Evolutionary conservation across 2,113 vertebrate genomes (phyloP).

Genomic region (Oreochromis niloticus): DNA sequence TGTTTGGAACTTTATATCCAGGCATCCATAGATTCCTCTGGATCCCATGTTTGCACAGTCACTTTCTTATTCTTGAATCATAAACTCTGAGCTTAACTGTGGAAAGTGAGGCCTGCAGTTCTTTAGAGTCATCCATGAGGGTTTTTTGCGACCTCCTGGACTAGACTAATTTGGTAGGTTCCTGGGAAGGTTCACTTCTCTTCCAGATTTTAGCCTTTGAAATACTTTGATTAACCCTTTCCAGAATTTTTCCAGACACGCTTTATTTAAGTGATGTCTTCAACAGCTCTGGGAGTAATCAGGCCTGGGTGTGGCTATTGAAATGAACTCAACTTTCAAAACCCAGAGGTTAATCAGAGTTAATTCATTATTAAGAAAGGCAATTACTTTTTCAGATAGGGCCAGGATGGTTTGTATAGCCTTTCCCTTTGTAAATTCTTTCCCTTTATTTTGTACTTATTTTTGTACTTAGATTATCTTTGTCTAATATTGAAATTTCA

Average conservation of each 20-base stretch:
- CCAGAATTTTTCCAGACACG: background rate
- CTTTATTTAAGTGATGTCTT: background rate
- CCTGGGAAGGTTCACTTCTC: background rate
- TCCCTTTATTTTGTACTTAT: background rate
- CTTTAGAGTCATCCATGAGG: background rate
- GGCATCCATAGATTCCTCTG: background rate
- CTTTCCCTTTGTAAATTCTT: background rate
- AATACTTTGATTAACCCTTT: background rate
- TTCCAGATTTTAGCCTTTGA: background rate
- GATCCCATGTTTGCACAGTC: background rate
- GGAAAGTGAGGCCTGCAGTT: background rate
- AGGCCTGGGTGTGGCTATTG: background rate
- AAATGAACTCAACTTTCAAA: fast-evolving
- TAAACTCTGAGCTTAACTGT: background rate
- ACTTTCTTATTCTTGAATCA: background rate
- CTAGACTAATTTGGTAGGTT: background rate
- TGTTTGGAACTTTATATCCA: background rate
- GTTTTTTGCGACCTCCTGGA: fast-evolving
- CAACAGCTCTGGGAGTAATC: background rate
- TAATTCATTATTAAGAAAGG: background rate
- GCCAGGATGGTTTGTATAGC: background rate
- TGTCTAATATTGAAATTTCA: background rate
- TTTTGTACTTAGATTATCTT: background rate
- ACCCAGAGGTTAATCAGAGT: background rate
- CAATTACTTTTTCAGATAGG: background rate